Evolutionary conservation across 2,113 vertebrate genomes (phyloP).

Genomic region (Eleginops maclovinus): DNA sequence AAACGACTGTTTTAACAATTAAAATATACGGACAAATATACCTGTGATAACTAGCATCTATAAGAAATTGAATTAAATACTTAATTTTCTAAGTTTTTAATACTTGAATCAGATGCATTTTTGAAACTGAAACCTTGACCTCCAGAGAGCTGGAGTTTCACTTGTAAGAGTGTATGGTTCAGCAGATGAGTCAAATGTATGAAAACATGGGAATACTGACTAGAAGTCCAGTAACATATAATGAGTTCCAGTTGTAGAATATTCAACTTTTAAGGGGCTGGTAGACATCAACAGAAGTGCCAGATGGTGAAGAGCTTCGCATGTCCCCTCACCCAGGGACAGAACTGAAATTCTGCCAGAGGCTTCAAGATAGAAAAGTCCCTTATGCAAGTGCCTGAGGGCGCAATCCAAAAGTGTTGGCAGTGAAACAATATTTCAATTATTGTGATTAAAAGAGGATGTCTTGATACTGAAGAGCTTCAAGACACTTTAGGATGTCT

Average conservation of each 20-base stretch:
- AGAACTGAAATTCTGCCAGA: too few species aligned
- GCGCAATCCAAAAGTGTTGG: too few species aligned
- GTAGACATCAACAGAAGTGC: background rate
- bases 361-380: too few species aligned
- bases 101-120: slow-evolving; percentile 17
- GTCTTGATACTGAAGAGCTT: too few species aligned
- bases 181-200: slow-evolving; percentile 12
- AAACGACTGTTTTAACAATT: background rate
- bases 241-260: background rate
- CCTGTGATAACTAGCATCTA: background rate
- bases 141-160: slow-evolving; percentile 10
- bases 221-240: background rate
- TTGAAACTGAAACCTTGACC: slow-evolving; percentile 9
- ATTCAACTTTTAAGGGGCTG: background rate
- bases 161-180: slow-evolving; percentile 24
- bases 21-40: too few species aligned
- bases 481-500: too few species aligned
- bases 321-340: too few species aligned
- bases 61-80: too few species aligned
- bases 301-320: too few species aligned
- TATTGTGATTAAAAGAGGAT: too few species aligned
- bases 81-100: slow-evolving; percentile 9
- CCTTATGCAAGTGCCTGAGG: too few species aligned
- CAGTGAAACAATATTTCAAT: too few species aligned
- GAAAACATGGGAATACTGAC: slow-evolving; percentile 25